Percentiles rank a stretch among this genome's conserved stretches.
Evolutionary conservation across 2,113 vertebrate genomes (phyloP).

Genomic region (Nipponia nippon): DNA sequence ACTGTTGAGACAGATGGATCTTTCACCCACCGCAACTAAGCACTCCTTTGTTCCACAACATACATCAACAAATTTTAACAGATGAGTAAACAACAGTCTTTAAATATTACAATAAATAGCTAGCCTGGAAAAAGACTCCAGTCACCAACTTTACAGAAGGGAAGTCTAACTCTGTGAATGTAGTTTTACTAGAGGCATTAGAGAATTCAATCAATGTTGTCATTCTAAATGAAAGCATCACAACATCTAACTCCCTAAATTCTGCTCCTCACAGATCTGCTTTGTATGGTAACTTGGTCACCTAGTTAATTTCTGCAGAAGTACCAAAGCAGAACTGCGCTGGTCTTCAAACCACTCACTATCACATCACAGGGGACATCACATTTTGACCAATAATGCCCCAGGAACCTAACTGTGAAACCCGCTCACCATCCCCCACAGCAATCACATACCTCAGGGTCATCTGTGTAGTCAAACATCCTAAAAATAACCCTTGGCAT

Average conservation of each 20-base stretch:
- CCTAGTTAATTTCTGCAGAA: not conserved
- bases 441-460: conserved; percentile 82
- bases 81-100: not conserved
- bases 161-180: not conserved
- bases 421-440: not conserved
- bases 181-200: not conserved
- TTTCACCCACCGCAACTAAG: not conserved
- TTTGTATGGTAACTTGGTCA: not conserved
- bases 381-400: not conserved
- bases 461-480: conserved; percentile 99
- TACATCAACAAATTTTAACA: not conserved
- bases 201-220: not conserved
- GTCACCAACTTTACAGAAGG: not conserved
- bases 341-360: not conserved
- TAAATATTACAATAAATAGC: not conserved
- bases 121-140: not conserved
- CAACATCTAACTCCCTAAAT: not conserved
- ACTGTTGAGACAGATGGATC: not conserved
- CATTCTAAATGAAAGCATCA: not conserved
- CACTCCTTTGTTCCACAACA: not conserved
- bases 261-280: not conserved
- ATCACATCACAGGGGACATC: not conserved
- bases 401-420: not conserved
- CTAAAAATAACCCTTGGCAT: conserved; percentile 93
- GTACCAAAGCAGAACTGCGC: not conserved